Evolutionary conservation across 2,888 invertebrate genomes (phyloP).

Genomic region (Thereva unica): DNA sequence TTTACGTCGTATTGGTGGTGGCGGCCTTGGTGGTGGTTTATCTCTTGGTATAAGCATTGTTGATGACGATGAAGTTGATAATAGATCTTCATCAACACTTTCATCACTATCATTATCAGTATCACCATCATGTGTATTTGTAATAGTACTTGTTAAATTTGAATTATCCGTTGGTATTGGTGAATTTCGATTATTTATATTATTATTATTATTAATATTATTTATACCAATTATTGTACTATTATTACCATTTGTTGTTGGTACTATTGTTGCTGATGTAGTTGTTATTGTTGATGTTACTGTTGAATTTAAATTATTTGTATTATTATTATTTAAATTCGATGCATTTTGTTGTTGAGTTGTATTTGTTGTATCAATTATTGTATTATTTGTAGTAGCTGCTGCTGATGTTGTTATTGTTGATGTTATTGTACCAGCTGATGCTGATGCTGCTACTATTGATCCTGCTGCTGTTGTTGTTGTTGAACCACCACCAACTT

Average conservation of each 20-base stretch:
- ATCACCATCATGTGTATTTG: slow-evolving; percentile 47
- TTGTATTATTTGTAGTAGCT: not conserved
- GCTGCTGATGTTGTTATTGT: slow-evolving; percentile 51
- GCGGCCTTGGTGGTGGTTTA: slow-evolving; percentile 60
- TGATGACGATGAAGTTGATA: slow-evolving; percentile 58
- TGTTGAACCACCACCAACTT: slow-evolving; percentile 59
- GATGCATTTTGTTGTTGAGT: not conserved
- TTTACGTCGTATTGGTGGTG: slow-evolving; percentile 68
- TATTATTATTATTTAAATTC: slow-evolving; percentile 14
- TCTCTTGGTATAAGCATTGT: slow-evolving; percentile 67
- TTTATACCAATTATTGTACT: slow-evolving; percentile 1
- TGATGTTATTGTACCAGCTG: slow-evolving; percentile 54
- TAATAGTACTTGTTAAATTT: slow-evolving; percentile 6
- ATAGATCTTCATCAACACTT: slow-evolving; percentile 55
- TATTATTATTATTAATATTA: slow-evolving; percentile 13
- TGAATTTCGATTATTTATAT: slow-evolving; percentile 5
- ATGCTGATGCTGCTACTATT: slow-evolving; percentile 38
- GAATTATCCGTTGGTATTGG: slow-evolving; percentile 22
- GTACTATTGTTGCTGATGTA: slow-evolving; percentile 3
- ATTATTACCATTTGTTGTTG: slow-evolving; percentile 23
- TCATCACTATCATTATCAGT: slow-evolving; percentile 57
- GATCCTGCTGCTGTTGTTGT: slow-evolving; percentile 41
- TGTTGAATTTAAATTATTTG: slow-evolving; percentile 12
- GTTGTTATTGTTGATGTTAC: slow-evolving; percentile 1
- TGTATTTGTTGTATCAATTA: not conserved